Conservation (phyloP, 2,113 vertebrate genomes). For the Pristiophorus japonicus region DNA sequence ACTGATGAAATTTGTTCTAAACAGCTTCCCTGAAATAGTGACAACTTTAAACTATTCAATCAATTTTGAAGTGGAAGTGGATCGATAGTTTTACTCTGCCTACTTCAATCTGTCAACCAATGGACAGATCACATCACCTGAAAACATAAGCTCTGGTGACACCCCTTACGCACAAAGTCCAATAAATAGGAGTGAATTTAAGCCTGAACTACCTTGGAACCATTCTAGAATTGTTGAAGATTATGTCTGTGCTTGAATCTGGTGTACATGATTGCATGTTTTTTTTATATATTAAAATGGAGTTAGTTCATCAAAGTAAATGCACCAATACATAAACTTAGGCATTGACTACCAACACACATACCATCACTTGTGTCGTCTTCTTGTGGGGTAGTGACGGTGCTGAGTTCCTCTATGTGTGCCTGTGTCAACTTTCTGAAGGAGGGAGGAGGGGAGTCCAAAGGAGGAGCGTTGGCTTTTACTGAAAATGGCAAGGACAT, state of each 20-base stretch:
- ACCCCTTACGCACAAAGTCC: neutral
- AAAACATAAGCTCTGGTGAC: neutral
- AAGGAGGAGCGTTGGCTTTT: conserved; percentile 70
- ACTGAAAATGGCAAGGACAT: conserved; percentile 50
- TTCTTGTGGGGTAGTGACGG: conserved; percentile 70
- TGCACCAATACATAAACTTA: conserved; percentile 6
- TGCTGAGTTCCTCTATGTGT: conserved; percentile 73
- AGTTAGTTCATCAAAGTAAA: neutral
- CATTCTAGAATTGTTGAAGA: neutral
- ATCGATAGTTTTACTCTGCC: neutral
- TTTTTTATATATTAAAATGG: neutral
- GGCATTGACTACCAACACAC: neutral
- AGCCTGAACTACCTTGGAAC: neutral
- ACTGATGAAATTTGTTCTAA: neutral
- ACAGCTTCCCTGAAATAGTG: neutral
- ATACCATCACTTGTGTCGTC: conserved; percentile 48
- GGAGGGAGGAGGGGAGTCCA: conserved; percentile 75
- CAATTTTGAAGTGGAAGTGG: neutral
- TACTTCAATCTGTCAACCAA: neutral
- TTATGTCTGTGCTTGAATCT: neutral
- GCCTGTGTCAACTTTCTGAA: conserved; percentile 84
- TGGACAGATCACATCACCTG: neutral
- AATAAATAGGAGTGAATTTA: neutral
- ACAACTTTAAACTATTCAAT: neutral
- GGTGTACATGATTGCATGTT: neutral